Base-by-base conservation (phyloP, 2,113 vertebrate species). In the Alethe diademata region DNA sequence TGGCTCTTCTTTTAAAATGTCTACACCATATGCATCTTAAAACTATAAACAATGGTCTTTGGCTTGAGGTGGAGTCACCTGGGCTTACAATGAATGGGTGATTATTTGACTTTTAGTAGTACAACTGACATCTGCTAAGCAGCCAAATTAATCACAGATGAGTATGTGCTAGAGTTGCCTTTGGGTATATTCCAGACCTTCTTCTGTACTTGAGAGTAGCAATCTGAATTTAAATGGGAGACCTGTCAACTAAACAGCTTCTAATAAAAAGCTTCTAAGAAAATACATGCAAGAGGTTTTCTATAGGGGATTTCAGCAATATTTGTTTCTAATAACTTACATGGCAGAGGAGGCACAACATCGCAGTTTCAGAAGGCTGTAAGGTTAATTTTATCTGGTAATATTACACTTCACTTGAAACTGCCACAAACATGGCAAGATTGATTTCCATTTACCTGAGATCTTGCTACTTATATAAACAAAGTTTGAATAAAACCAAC, bases 151-250 rank as follows among this genome's bases (percentile, higher is more conserved):
- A 72, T 78, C 69, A 53, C 40, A 57, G 35, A 15, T 93, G 50
- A 73, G 5, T 38, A 7, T 62, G 50, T 89, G 61, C 35, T 72
- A 38, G n/a, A 26, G 18, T 38, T 91, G 78, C 74, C 50, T 92
- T 50, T 54, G 50, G 66, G 42, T 70, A 5, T 85, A 70, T 66
- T 85, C 40, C 48, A 85, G 50, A 65, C 36, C 11, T 92, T 73
- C 50, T 84, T 13, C 25, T 88, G n/a, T 54, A 62, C 8, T 82
- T 85, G 35, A 22, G 31, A 79, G 20, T 23, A 28, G 17, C 60
- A 92, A 90, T 79, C 29, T 80, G 70, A 95, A 93, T 93, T 94
- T 66, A 90, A 18, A 88, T n/a, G n/a, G 38, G 29, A 91, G 25
- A 45, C 61, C 50, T 82, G 62, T 57, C 70, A 67, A 60, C 36